phyloP scores from a whole-genome alignment of 2,888 invertebrate species.

The Blastobasis lacticolella region DNA sequence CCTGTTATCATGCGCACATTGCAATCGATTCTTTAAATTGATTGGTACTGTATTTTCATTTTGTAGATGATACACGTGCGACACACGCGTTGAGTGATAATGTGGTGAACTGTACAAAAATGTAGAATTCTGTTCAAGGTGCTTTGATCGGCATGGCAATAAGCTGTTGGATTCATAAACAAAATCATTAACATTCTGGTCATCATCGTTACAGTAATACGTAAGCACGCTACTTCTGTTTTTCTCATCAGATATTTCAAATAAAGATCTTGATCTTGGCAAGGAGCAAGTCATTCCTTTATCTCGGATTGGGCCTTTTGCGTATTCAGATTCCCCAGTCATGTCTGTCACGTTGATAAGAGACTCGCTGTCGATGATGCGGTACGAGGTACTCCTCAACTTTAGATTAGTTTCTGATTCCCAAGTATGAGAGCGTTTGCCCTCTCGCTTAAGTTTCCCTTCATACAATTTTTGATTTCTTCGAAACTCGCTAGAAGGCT shows the following conservation, averaged over 20 bases:
- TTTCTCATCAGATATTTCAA: conserved; percentile 24
- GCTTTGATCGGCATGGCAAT: neutral
- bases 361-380: conserved; percentile 55
- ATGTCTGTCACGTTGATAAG: conserved; percentile 56
- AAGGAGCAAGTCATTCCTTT: conserved; percentile 24
- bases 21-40: too few relatives aligned
- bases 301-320: conserved; percentile 8
- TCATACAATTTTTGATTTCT: conserved; percentile 22
- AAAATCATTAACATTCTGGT: conserved; percentile 7
- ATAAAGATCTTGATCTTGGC: conserved; percentile 33
- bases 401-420: conserved; percentile 17
- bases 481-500: conserved; percentile 27
- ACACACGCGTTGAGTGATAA: too few relatives aligned
- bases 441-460: conserved; percentile 31
- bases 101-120: too few relatives aligned
- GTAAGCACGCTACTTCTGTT: conserved; percentile 23
- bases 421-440: neutral
- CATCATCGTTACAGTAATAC: conserved; percentile 30
- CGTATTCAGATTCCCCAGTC: conserved; percentile 31
- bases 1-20: too few relatives aligned
- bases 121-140: too few relatives aligned
- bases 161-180: neutral
- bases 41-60: too few relatives aligned
- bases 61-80: too few relatives aligned
- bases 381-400: conserved; percentile 48